Evolutionary conservation across 2,113 vertebrate species (phyloP).

Genomic region (Saiga tatarica): DNA sequence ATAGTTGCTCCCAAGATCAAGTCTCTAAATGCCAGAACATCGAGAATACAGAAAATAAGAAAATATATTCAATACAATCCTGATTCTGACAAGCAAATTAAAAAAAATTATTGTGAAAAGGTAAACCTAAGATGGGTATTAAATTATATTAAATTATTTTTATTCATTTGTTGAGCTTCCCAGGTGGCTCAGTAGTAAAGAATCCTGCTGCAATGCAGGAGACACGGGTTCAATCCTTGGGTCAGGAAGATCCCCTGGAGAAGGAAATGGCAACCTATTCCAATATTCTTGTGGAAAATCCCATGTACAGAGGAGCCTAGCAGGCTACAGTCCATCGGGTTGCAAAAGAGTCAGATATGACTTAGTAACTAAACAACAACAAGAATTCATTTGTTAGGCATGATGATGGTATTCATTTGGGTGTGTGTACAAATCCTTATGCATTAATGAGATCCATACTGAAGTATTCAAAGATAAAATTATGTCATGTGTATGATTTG

Average conservation of each 20-base stretch:
- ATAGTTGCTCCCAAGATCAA: neutral
- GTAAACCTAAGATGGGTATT: neutral
- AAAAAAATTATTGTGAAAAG: neutral
- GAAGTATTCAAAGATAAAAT: neutral
- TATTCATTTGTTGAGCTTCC: neutral
- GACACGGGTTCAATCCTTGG: neutral
- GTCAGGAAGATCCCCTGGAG: neutral
- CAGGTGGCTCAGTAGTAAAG: neutral
- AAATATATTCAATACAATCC: neutral
- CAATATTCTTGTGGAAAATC: neutral
- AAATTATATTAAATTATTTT: neutral
- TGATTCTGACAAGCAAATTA: neutral
- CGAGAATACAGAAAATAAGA: neutral
- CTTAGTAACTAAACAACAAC: neutral
- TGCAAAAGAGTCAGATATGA: neutral
- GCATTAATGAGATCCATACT: neutral
- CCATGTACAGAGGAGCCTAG: neutral
- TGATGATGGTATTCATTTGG: neutral
- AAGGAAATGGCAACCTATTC: neutral
- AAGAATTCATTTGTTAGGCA: neutral
- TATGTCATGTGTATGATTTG: neutral
- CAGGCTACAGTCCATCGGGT: neutral
- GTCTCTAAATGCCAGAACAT: neutral
- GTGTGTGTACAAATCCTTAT: neutral
- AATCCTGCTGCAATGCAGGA: neutral